Conservation (phyloP, 2,888 invertebrate species). For the Polymixis flavicincta region DNA sequence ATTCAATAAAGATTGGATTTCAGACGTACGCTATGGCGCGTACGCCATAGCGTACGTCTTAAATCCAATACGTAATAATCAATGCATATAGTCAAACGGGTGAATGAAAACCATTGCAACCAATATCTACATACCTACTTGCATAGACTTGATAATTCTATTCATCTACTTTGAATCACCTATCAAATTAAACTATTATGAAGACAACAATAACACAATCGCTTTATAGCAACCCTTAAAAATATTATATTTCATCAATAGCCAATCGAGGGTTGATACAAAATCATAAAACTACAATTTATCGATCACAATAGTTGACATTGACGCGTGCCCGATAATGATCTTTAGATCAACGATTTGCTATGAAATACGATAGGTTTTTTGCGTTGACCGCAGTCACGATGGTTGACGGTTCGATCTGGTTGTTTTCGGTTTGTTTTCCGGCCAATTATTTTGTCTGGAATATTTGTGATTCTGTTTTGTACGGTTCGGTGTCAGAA, state of each 20-base stretch:
- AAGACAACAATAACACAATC: constrained; percentile 75
- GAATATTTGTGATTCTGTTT: constrained; percentile 51
- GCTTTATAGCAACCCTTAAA: constrained; percentile 79
- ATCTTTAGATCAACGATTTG: constrained; percentile 80
- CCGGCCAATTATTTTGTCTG: constrained; percentile 54
- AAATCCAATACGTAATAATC: too few species aligned
- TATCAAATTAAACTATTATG: constrained; percentile 67
- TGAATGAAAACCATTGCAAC: neutral
- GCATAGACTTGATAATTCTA: constrained; percentile 47
- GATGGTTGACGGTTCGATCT: constrained; percentile 48
- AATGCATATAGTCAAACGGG: neutral
- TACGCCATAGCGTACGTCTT: too few species aligned
- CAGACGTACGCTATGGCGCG: neutral
- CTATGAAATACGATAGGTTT: constrained; percentile 77
- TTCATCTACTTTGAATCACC: constrained; percentile 64
- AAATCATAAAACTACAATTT: constrained; percentile 82
- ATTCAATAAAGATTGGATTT: neutral
- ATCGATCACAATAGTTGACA: constrained; percentile 79
- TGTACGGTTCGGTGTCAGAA: constrained; percentile 26
- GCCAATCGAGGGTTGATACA: constrained; percentile 70
- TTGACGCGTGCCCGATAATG: constrained; percentile 82
- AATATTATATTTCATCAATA: constrained; percentile 86
- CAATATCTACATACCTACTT: constrained; percentile 15
- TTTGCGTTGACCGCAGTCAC: constrained; percentile 78
- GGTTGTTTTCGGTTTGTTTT: constrained; percentile 60